Conservation (phyloP, 2,113 vertebrate species). For the Phylloscopus trochilus region DNA sequence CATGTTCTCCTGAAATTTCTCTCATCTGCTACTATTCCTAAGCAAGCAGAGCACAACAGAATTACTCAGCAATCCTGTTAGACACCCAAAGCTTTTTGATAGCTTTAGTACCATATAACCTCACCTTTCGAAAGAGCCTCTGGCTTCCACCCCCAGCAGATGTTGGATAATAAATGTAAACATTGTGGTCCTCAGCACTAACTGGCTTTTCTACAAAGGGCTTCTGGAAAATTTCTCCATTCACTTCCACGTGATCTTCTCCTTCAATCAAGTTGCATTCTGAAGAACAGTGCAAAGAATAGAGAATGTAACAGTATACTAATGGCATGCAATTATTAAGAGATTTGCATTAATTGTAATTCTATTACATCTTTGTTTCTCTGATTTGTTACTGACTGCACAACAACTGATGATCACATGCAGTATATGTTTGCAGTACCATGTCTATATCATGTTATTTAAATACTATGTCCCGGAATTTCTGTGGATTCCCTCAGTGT, state of each 20-base stretch:
- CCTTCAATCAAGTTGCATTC: constrained; percentile 90
- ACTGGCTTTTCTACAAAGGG: constrained; percentile 92
- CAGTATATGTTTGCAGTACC: not conserved
- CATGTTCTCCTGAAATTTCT: not conserved
- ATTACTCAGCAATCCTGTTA: not conserved
- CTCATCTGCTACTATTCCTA: not conserved
- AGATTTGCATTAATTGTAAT: not conserved
- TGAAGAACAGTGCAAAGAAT: constrained; percentile 39
- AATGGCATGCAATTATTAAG: not conserved
- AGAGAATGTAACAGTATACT: not conserved
- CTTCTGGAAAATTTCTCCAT: constrained; percentile 90
- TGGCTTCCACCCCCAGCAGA: constrained; percentile 90
- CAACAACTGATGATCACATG: not conserved
- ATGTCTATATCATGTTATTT: not conserved
- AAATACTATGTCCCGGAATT: not conserved
- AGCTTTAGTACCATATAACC: not conserved
- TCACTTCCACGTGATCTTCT: constrained; percentile 91
- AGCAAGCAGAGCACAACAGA: not conserved
- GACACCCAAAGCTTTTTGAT: not conserved
- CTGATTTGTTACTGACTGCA: not conserved
- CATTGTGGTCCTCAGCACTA: constrained; percentile 91
- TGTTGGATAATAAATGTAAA: constrained; percentile 92
- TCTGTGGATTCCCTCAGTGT: not conserved
- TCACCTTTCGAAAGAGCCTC: constrained; percentile 88
- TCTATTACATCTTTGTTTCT: not conserved